Evolutionary conservation across 2,797 vertebrate species (phyloP), one percentile per base, ranked within the genome.

Genomic region (Huso huso): DNA sequence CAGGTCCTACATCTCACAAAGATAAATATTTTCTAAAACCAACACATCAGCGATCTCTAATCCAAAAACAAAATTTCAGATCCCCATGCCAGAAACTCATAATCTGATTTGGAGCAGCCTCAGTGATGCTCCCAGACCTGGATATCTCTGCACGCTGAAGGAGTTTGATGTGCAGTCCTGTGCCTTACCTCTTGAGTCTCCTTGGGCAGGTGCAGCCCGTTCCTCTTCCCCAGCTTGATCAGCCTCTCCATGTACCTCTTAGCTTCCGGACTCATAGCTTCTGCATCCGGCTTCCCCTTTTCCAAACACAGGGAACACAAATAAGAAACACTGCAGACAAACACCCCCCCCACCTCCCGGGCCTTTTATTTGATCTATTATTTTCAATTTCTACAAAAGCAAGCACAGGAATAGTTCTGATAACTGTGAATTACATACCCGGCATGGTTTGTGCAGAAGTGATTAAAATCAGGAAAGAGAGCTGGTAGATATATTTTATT

Each of bases 231-330:
- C 72, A 97, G 72, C 69, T 93, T 94, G 73, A 97, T 81, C 64
- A 97, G 86, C 60, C 94, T 88, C 72, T 97, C 95, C 78, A 98
- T 88, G 75, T 94, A 97, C 1, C 96, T 84, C 7, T 70, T 84
- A 0, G 93, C 91, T 79, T 98, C 96, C 0, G 86, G 77, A 4
- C 77, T 81, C 65, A 97, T 73, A 0, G 81, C 77, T 6, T 76
- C 72, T 0, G 76, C 73, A 0, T 88, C 83, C 0, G 85, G 57
- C 57, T 93, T 93, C 65, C 91, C 83, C 96, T 99, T 68, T 66
- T 1, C 69, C 62, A 66, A 2, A 74, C 13, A 52, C 18, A 58
- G 0, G 23, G 23, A 37, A 37, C 23, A 37, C 2, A 37, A 37
- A 37, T 37, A 37, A 37, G 4, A 37, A 37, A 37, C 23, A 37